A percentile compares a stretch with the other conserved stretches of the same genome.
Conservation (phyloP, 1,140 invertebrate genomes). For the Myzus persicae region DNA sequence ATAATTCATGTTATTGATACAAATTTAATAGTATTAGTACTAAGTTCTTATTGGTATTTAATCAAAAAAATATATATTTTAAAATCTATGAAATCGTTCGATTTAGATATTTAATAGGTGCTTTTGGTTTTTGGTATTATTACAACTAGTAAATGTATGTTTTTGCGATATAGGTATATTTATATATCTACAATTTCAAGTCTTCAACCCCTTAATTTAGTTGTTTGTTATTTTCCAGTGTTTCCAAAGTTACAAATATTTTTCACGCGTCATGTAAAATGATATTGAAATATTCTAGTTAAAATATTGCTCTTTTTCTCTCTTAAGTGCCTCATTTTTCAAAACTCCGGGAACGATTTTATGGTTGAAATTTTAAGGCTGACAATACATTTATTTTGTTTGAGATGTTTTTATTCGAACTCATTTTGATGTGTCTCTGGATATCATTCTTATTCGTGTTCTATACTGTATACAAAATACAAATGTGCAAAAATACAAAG, state of each 20-base stretch:
- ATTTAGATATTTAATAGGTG: no score
- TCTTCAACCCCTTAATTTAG: no score
- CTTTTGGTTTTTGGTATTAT: not conserved
- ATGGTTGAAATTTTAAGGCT: not conserved
- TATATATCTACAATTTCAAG: not conserved
- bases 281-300: not conserved
- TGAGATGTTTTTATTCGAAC: not conserved
- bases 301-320: not conserved
- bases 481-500: not conserved
- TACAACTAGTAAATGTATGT: not conserved
- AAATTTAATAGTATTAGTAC: not conserved
- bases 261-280: not conserved
- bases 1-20: not conserved
- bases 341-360: not conserved
- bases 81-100: not conserved
- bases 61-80: not conserved
- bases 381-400: constrained; percentile 12
- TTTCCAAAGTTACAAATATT: not conserved
- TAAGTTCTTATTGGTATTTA: not conserved
- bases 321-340: not conserved
- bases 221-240: not conserved
- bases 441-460: not conserved
- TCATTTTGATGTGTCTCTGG: not conserved
- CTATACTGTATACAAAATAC: not conserved
- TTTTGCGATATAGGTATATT: not conserved